Evolutionary conservation across 2,888 invertebrate genomes (phyloP), one percentile per base, ranked within the genome.

Genomic region (Ichneumoninae sp.): DNA sequence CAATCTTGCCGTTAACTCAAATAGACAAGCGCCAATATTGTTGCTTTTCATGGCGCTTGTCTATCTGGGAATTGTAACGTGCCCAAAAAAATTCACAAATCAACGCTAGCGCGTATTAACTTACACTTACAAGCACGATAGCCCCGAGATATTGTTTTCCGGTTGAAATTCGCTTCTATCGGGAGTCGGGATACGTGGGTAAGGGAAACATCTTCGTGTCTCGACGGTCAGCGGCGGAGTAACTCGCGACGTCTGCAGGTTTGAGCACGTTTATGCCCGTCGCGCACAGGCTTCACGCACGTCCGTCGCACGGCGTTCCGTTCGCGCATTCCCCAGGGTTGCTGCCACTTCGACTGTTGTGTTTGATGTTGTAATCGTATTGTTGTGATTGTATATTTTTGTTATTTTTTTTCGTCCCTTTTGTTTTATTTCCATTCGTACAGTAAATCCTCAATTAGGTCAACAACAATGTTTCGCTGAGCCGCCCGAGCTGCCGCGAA

Each of bases 311-410:
- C 19, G 16, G 52, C 36, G 62, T 36, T 10, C 52, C 36, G 22
- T 16, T 19, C 50, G 52, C 69, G 57, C 69, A 79, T 83, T 74
- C 78, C 82, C 33, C 68, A 80, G 69, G 68, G 66, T 80, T 80
- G 71, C 62, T 77, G 52, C 47, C 22, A 68, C 75, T 72, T 47
- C 57, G 47, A 72, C 69, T 81, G 70, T 81, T 81, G 75, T 81
- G 77, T 75, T 71, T 71, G 75, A 79, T 71, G 78, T 74, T 60
- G 78, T 84, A 84, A 84, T 78, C 66, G 68, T 62, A 71, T 70
- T 81, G 75, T 78, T 78, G 78, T 74, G 68, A 81, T 71, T 70
- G 33, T 50, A 36, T 65, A 47, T 65, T 40, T 74, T 70, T 68
- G 10, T 22, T 47, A 60, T 52, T 65, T 26, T 33, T 33, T 72